Conservation (phyloP, 2,797 vertebrate species). For the Pempheris klunzingeri region DNA sequence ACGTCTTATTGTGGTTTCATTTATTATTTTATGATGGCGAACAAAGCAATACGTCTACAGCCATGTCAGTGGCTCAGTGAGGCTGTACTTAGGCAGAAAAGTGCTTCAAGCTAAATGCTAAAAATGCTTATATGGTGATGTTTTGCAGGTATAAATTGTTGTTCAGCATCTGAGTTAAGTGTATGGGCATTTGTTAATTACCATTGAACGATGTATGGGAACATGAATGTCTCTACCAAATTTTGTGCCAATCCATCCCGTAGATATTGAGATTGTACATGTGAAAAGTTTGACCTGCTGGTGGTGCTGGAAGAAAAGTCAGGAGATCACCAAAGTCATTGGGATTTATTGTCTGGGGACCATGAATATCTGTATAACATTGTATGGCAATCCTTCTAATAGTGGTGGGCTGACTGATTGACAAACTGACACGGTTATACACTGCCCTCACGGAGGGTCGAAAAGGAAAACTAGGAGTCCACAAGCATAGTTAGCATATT, state of each 20-base stretch:
- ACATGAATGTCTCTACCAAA: too few species aligned
- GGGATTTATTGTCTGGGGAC: not conserved
- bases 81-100: not conserved
- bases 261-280: too few species aligned
- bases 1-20: not conserved
- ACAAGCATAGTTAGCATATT: not conserved
- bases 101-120: not conserved
- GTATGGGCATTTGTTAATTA: too few species aligned
- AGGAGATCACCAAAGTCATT: not conserved
- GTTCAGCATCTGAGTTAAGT: too few species aligned
- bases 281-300: too few species aligned
- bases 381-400: not conserved
- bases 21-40: not conserved
- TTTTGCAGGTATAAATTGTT: not conserved
- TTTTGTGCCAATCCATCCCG: too few species aligned
- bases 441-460: not conserved
- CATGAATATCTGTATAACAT: not conserved
- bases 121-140: not conserved
- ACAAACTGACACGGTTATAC: not conserved
- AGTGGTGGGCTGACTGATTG: not conserved
- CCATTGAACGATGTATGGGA: too few species aligned
- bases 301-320: not conserved
- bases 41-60: not conserved
- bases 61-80: not conserved
- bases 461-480: constrained; percentile 1